These are phyloP conservation scores for Papilio machaon DNA, from an alignment of 1,140 invertebrate species.

Conservation along the genomic window DNA sequence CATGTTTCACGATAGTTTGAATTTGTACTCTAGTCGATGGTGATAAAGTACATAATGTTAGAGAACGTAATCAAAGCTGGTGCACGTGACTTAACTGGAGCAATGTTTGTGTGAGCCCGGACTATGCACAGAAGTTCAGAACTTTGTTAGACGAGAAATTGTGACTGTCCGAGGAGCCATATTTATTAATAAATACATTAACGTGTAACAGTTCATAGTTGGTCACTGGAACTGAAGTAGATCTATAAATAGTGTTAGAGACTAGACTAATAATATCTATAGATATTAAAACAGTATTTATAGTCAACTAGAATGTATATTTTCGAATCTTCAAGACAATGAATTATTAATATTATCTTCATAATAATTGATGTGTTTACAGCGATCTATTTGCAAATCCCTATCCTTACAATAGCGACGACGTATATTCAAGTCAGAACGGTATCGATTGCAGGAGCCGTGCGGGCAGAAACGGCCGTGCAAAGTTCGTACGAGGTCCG, in stretches of 20 bases:
- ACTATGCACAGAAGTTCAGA: constrained; percentile 28
- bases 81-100: constrained; percentile 22
- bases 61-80: neutral
- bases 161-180: constrained; percentile 29
- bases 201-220: neutral
- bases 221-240: neutral
- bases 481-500: constrained; percentile 13
- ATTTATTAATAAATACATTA: constrained; percentile 36
- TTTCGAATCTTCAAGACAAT: no score
- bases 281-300: no score
- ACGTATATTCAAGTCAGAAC: neutral
- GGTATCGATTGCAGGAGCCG: constrained; percentile 36
- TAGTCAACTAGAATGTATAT: no score
- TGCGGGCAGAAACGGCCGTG: neutral
- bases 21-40: neutral
- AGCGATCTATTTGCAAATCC: no score
- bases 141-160: constrained; percentile 36
- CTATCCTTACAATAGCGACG: no score
- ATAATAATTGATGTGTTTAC: no score
- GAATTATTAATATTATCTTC: no score
- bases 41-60: constrained; percentile 7
- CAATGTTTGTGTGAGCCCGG: constrained; percentile 23
- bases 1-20: neutral
- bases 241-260: neutral
- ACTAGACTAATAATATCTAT: no score